Evolutionary conservation across 2,113 vertebrate species (phyloP).

Genomic region (Delphinapterus leucas): DNA sequence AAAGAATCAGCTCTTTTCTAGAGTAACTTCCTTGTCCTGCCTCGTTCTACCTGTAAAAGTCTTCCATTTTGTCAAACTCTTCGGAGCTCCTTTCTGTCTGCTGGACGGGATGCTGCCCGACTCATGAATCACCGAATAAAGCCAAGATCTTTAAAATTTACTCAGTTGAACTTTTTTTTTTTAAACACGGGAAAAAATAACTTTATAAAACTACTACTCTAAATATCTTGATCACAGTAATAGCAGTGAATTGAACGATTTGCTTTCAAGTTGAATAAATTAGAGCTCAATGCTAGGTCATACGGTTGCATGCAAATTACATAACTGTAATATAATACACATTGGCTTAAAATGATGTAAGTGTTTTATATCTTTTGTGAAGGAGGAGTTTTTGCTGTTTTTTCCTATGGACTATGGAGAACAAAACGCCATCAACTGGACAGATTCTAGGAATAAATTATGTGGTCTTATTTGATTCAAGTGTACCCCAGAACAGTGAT

Average conservation of each 20-base stretch:
- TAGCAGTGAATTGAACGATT: constrained; percentile 29
- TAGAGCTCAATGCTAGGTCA: constrained; percentile 68
- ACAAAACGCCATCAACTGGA: background rate
- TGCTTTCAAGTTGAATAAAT: constrained; percentile 77
- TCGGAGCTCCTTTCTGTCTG: background rate
- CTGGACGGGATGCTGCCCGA: background rate
- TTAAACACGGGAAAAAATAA: background rate
- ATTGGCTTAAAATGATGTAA: background rate
- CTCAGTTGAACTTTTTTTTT: background rate
- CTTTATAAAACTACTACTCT: constrained; percentile 35
- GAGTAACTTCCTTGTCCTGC: background rate
- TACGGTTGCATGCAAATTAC: constrained; percentile 76
- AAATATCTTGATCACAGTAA: constrained; percentile 12
- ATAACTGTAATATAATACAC: constrained; percentile 32
- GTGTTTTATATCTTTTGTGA: constrained; percentile 1
- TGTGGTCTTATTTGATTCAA: background rate
- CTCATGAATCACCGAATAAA: background rate
- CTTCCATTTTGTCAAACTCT: background rate
- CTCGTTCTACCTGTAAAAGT: background rate
- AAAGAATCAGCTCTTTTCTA: background rate
- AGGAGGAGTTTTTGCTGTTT: background rate
- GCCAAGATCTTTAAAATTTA: background rate
- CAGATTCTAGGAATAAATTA: background rate
- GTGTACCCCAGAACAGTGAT: background rate
- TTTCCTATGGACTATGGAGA: background rate